Evolutionary conservation across 2,797 vertebrate species (phyloP).

Genomic region (Rhinoraja longicauda): DNA sequence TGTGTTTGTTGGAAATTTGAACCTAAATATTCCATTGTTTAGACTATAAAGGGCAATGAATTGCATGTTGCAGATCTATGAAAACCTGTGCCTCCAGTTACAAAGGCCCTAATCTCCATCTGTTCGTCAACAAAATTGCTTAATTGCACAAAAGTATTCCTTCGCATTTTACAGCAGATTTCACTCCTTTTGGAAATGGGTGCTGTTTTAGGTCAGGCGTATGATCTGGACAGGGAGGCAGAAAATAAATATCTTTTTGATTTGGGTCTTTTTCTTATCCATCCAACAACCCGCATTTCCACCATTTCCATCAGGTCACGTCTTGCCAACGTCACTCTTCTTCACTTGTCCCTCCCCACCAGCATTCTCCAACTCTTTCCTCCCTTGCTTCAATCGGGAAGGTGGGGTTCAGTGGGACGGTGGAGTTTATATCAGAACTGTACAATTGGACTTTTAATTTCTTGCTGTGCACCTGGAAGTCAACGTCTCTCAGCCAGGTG

Average conservation of each 20-base stretch:
- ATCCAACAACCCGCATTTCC: neutral
- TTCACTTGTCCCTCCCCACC: neutral
- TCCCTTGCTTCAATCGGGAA: too few species aligned
- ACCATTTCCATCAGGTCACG: neutral
- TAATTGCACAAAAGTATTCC: neutral
- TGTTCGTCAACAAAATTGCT: slow-evolving; percentile 14
- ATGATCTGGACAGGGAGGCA: neutral
- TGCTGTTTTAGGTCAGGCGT: neutral
- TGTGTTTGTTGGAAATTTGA: slow-evolving; percentile 18
- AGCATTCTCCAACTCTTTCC: neutral
- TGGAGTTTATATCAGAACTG: neutral
- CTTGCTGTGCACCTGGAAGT: neutral
- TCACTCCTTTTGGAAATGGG: neutral
- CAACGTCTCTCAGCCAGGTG: neutral
- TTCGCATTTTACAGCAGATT: neutral
- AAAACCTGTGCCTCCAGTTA: neutral
- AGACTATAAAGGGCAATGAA: slow-evolving; percentile 1
- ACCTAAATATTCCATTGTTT: neutral
- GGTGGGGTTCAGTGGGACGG: neutral
- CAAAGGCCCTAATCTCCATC: neutral
- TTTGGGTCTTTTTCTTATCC: neutral
- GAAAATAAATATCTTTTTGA: neutral
- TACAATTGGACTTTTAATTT: neutral
- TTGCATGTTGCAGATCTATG: neutral
- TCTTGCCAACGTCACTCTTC: too few species aligned